Evolutionary conservation across 1,140 invertebrate species (phyloP).

Genomic region (Lepidurus packardi): DNA sequence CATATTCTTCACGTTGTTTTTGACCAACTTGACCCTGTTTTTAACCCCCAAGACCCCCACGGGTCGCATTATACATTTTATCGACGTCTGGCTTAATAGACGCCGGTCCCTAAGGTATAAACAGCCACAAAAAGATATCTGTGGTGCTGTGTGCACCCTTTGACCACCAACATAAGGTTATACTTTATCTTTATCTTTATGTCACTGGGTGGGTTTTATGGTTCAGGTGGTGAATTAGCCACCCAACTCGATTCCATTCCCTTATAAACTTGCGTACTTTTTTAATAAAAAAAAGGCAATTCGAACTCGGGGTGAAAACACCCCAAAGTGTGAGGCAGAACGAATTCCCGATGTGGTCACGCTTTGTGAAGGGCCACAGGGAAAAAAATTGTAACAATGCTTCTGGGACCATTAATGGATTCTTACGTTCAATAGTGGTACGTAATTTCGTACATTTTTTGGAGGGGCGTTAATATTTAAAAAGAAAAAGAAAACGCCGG

Average conservation of each 20-base stretch:
- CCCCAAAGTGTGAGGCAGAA: neutral
- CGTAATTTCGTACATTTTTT: neutral
- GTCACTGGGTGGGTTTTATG: slow-evolving; percentile 4
- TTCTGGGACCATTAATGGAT: neutral
- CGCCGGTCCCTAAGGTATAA: no score
- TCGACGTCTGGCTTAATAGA: neutral
- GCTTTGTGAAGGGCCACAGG: neutral
- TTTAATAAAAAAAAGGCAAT: neutral
- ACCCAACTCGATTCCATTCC: neutral
- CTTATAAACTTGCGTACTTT: neutral
- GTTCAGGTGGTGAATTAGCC: neutral
- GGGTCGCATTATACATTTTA: neutral
- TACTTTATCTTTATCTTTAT: neutral
- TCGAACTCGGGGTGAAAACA: neutral
- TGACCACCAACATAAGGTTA: neutral
- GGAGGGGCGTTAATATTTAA: neutral
- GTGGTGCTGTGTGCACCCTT: neutral
- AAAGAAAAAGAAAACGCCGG: neutral
- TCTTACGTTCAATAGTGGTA: neutral
- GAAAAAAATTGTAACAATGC: neutral
- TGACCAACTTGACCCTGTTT: neutral
- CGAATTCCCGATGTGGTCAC: neutral
- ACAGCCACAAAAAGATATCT: no score
- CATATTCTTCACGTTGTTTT: neutral
- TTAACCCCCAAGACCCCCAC: neutral